A percentile compares a stretch with the other conserved stretches of the same genome.
phyloP scores from a whole-genome alignment of 2,888 invertebrate species.

The Pachliopta kotzebuea region DNA sequence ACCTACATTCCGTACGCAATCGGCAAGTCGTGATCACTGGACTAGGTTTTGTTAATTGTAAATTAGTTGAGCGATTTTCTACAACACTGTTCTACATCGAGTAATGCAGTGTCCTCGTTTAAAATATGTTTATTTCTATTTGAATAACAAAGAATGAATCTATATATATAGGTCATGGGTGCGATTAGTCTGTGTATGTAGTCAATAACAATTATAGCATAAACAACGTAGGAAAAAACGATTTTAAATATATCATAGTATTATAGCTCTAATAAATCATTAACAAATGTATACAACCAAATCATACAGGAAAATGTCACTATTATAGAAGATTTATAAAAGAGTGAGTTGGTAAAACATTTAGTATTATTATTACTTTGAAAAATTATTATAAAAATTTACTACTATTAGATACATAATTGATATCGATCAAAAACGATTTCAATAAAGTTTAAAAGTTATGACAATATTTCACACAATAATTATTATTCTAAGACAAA shows the following conservation, averaged over 20 bases:
- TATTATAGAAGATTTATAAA: neutral
- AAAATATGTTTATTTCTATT: neutral
- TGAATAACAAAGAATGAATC: no score
- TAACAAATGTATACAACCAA: neutral
- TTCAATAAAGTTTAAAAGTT: neutral
- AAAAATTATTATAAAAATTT: neutral
- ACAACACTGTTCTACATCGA: conserved; percentile 7
- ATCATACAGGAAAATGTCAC: neutral
- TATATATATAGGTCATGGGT: no score
- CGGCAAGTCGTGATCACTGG: conserved; percentile 30
- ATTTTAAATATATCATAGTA: no score
- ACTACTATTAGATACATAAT: neutral
- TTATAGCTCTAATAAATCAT: neutral
- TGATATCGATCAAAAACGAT: neutral
- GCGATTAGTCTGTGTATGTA: no score
- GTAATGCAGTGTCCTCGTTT: neutral
- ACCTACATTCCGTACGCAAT: conserved; percentile 46
- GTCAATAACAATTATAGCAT: no score
- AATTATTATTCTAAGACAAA: neutral
- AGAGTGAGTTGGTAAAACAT: neutral
- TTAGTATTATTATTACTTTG: neutral
- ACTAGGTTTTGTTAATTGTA: conserved; percentile 27
- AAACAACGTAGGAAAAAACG: no score
- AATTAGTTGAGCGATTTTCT: conserved; percentile 23
- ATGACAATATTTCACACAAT: neutral